These are phyloP conservation scores for Coregonus clupeaformis DNA, from an alignment of 2,113 vertebrate species.

Conservation along the genomic window DNA sequence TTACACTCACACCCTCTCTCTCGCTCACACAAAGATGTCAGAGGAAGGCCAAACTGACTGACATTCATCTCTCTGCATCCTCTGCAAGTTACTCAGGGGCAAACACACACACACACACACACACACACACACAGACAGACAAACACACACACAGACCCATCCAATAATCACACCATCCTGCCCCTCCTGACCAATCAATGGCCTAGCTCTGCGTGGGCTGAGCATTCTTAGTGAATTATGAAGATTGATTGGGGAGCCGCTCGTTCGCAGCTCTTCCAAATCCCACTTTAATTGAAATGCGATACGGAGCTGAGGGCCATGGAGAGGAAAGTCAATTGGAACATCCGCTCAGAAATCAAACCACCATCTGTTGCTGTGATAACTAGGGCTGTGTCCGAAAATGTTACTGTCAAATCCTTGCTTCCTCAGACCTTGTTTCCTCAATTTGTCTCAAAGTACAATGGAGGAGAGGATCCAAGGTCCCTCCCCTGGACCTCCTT, in stretches of 20 bases:
- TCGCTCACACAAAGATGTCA: background rate
- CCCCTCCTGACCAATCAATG: background rate
- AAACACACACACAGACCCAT: background rate
- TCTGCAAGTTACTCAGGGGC: background rate
- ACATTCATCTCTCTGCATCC: background rate
- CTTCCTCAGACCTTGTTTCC: too few relatives aligned
- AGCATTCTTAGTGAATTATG: conserved; percentile 48
- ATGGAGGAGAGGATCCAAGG: too few relatives aligned
- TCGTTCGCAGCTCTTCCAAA: conserved; percentile 35
- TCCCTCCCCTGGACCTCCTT: too few relatives aligned
- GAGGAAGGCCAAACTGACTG: background rate
- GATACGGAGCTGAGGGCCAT: conserved; percentile 46
- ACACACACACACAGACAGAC: background rate
- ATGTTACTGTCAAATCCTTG: too few relatives aligned
- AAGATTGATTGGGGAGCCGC: conserved; percentile 23
- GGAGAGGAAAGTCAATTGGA: conserved; percentile 40
- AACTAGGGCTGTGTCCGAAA: background rate
- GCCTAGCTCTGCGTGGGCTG: conserved; percentile 17
- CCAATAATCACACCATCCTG: background rate
- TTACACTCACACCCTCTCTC: too few relatives aligned
- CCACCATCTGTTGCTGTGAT: conserved; percentile 43
- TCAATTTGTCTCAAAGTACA: too few relatives aligned
- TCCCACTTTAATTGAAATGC: conserved; percentile 63
- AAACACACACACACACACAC: background rate
- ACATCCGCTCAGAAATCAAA: conserved; percentile 52